These are phyloP conservation scores for Cromileptes altivelis DNA, from an alignment of 2,113 vertebrate genomes.

Conservation along the genomic window DNA sequence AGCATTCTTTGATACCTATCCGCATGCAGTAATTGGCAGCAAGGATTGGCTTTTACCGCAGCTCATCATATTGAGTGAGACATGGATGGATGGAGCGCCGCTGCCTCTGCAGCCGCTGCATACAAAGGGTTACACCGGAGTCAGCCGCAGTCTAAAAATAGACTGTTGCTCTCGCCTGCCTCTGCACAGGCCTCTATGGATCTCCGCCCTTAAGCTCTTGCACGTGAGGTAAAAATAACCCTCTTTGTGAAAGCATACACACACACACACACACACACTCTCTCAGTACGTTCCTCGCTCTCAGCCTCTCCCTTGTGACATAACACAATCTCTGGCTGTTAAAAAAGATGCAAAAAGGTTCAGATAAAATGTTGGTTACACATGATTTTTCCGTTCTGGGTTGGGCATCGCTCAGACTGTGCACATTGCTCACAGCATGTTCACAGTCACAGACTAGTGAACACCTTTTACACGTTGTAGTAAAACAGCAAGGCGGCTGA, in stretches of 20 bases:
- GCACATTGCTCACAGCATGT: conserved; percentile 11
- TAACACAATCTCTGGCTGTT: conserved; percentile 50
- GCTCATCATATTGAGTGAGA: conserved; percentile 31
- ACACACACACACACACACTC: conserved; percentile 24
- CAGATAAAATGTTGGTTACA: conserved; percentile 37
- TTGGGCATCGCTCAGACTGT: neutral
- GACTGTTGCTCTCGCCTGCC: conserved; percentile 72
- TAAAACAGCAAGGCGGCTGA: neutral
- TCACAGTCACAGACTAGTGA: conserved; percentile 5
- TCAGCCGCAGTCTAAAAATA: conserved; percentile 86
- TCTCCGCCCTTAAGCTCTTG: conserved; percentile 74
- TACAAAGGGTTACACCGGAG: conserved; percentile 79
- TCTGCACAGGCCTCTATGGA: conserved; percentile 69
- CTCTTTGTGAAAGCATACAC: conserved; percentile 36
- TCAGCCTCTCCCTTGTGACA: conserved; percentile 64
- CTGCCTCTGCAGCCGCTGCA: conserved; percentile 64
- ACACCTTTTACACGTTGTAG: neutral
- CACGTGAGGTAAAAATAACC: conserved; percentile 87
- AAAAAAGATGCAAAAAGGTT: conserved; percentile 46
- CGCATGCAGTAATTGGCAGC: conserved; percentile 54
- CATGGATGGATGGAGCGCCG: conserved; percentile 30
- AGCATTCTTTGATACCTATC: conserved; percentile 26
- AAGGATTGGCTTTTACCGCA: conserved; percentile 47
- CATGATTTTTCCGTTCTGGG: conserved; percentile 27
- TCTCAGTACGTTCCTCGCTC: conserved; percentile 1